Base-by-base conservation (phyloP, 1,140 invertebrate genomes). In the Tigriopus japonicus region DNA sequence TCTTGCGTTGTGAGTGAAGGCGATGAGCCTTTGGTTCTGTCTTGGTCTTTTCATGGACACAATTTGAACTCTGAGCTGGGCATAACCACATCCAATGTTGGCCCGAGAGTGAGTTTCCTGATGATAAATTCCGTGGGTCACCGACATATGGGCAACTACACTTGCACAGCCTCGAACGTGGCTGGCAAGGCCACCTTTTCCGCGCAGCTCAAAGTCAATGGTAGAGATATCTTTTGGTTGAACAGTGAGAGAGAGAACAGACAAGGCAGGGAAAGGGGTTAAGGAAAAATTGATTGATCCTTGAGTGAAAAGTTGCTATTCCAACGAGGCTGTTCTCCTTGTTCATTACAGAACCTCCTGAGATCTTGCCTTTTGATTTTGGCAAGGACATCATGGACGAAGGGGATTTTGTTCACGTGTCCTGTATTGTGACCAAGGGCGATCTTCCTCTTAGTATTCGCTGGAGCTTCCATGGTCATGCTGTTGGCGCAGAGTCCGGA, bases 401-500 rank as follows among this genome's bases (percentile, higher is more conserved):
- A 58, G 41, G 60, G 24, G 56, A 64, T 64, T 52, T 66, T 53
- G 53, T 61, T 54, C 54, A 61, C 52, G 21, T 54, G 21, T 60
- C 63, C 6, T 67, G 64, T 49, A 52, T 65, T 15, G 64, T 61
- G 19, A 62, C 66, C 43, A 62, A 68, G 49, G 66, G 68, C 14
- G 64, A 66, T 49, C 56, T 63, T n/a, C 68, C 68, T 21, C 54
- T 69, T n/a, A 62, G 62, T 63, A 83, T 87, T 63, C 75, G 77
- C 62, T 87, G 85, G 85, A 75, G 78, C 63, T 84, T 86, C 68
- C 82, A 87, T 71, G 82, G 79, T 55, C 75, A 77, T 64, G 63
- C 63, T 10, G 55, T 69, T 7, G 65, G 64, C 9, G 53, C 59
- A 40, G 62, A 56, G 21, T 59, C 65, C 42, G 66, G 63, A 43